A percentile compares a stretch with the other conserved stretches of the same genome.
Conservation (phyloP, 2,888 invertebrate genomes). For the Lasioglossum pauxillum region DNA sequence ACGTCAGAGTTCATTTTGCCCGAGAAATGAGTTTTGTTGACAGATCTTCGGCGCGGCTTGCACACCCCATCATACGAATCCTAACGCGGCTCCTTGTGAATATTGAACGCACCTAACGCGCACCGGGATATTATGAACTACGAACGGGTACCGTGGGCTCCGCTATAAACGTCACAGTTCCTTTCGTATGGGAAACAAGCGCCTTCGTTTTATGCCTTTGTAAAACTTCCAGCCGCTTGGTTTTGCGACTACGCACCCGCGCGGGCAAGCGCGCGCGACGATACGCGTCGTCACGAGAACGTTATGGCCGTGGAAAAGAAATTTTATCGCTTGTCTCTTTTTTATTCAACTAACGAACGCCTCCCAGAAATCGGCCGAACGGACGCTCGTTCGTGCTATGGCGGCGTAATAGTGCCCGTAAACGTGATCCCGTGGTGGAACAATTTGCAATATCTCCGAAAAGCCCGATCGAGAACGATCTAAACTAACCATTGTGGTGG, state of each 20-base stretch:
- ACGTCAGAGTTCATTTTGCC: conserved; percentile 52
- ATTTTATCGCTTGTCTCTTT: conserved; percentile 1
- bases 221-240: conserved; percentile 14
- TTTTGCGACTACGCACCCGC: neutral
- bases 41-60: conserved; percentile 24
- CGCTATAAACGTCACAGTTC: conserved; percentile 23
- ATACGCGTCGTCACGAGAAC: neutral
- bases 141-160: neutral
- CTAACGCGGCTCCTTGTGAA: conserved; percentile 24
- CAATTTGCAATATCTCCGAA: neutral
- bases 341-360: conserved; percentile 7
- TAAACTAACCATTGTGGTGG: neutral
- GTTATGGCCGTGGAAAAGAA: neutral
- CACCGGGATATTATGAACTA: conserved; percentile 22
- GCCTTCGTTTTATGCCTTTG: conserved; percentile 6
- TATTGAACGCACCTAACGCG: conserved; percentile 17
- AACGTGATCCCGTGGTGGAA: neutral
- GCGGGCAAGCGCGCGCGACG: neutral
- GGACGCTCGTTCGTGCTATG: neutral
- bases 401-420: neutral
- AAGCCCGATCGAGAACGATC: neutral
- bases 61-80: neutral
- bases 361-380: neutral
- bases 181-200: neutral
- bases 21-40: conserved; percentile 46